phyloP scores from a whole-genome alignment of 1,140 invertebrate genomes.

The Drosophila bocki region DNA sequence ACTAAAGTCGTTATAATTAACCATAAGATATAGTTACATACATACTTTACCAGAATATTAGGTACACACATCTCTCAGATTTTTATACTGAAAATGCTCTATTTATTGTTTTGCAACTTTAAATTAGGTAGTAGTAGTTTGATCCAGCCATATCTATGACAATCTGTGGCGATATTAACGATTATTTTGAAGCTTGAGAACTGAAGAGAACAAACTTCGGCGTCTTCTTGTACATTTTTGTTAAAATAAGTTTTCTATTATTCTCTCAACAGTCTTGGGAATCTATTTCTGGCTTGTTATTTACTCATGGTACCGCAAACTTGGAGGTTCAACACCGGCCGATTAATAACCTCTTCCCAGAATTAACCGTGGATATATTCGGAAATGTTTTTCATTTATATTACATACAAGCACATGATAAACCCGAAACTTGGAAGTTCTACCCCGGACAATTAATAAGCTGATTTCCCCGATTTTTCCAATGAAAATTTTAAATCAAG shows the following conservation, averaged over 20 bases:
- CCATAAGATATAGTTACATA: no score
- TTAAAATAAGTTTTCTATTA: not conserved
- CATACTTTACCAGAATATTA: no score
- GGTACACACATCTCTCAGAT: no score
- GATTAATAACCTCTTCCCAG: slow-evolving; percentile 2
- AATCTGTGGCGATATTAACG: no score
- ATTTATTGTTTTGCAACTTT: no score
- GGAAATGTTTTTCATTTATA: not conserved
- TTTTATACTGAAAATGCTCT: no score
- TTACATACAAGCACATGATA: not conserved
- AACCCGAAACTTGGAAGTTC: not conserved
- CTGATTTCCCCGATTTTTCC: not conserved
- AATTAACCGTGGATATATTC: not conserved
- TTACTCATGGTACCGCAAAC: slow-evolving; percentile 35
- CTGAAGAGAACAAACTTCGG: no score
- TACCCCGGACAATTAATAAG: not conserved
- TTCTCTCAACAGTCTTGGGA: slow-evolving; percentile 12
- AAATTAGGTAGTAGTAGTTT: no score
- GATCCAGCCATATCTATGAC: no score
- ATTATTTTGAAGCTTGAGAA: no score
- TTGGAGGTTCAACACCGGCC: slow-evolving; percentile 5
- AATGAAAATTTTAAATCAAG: no score
- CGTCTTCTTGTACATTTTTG: not conserved
- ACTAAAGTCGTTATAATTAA: no score
- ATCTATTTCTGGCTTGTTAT: slow-evolving; percentile 41